Evolutionary conservation across 2,797 vertebrate genomes (phyloP), one percentile per base, ranked within the genome.

Genomic region (Neosilurus mollespiculum): DNA sequence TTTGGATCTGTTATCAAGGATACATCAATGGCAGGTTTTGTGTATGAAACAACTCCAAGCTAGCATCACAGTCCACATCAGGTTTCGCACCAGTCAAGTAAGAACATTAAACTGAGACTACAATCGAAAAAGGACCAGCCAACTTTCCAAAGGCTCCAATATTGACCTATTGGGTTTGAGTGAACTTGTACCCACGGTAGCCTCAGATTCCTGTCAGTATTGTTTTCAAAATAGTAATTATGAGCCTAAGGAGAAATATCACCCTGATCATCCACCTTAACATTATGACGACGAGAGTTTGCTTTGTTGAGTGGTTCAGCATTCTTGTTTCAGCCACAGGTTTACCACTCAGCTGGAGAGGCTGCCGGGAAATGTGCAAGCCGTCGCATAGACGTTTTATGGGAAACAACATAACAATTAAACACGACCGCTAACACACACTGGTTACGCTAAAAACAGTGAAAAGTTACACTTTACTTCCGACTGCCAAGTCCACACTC

Each of bases 381-480:
- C 26, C 15, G 22, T 49, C 22, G 20, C 43, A 20, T 53, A 65
- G 77, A 78, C 43, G 20, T 81, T 69, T 78, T 56, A 81, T 43
- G 65, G 64, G 30, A 70, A 34, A 66, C 59, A 69, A 78, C 64
- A 26, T 67, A 51, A 49, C 59, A 78, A 78, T 78, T 73, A 62
- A 72, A 54, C 24, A 24, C 71, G 34, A 20, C 49, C 9, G 49
- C 81, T 73, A 78, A 83, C 24, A 75, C 81, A 66, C 51, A 26
- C 72, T 67, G 61, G 61, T 22, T 64, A 18, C 6, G 16, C 72
- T 78, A 64, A 81, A 81, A 70, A 61, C 85, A 81, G 86, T 87
- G 89, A 80, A 69, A 12, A 24, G 78, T 80, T 80, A n/a, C 26
- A n/a, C 10, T 69, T 80, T 5, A 80, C 53, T 69, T 80, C 78